Evolutionary conservation across 2,797 vertebrate species (phyloP).

Genomic region (Hydrolagus colliei): DNA sequence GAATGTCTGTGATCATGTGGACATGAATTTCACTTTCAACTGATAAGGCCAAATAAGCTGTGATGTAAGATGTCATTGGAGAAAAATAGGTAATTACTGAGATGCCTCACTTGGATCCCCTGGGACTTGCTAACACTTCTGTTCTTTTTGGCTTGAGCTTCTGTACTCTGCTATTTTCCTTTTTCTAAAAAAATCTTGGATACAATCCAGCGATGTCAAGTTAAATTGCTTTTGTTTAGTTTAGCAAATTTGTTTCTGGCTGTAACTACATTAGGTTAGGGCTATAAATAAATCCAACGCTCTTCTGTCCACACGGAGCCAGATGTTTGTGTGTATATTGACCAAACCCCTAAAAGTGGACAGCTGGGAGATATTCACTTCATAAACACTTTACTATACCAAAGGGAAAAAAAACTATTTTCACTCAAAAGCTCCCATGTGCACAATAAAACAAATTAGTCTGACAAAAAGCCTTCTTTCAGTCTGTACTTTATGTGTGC

Average conservation of each 20-base stretch:
- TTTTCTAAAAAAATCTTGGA: background rate
- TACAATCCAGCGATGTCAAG: background rate
- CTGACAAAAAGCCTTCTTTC: slow-evolving; percentile 13
- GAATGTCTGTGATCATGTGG: background rate
- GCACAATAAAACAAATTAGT: slow-evolving; percentile 28
- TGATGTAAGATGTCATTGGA: background rate
- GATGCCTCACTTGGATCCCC: background rate
- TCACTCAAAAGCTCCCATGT: slow-evolving; percentile 24
- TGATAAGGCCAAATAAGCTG: background rate
- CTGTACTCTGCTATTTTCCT: background rate
- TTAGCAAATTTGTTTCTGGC: background rate
- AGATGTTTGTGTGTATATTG: background rate
- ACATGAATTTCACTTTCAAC: background rate
- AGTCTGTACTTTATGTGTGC: slow-evolving; percentile 23
- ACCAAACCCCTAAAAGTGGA: background rate
- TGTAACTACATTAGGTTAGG: background rate
- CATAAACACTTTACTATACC: slow-evolving; percentile 17
- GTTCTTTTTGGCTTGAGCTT: no score
- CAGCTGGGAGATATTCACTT: slow-evolving; percentile 14
- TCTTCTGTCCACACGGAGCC: background rate
- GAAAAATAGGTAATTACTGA: background rate
- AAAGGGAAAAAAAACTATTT: background rate
- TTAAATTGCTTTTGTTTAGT: background rate
- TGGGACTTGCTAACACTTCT: background rate
- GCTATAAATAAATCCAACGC: background rate